Base-by-base conservation (phyloP, 2,113 vertebrate species). In the Rhinichthys klamathensis region DNA sequence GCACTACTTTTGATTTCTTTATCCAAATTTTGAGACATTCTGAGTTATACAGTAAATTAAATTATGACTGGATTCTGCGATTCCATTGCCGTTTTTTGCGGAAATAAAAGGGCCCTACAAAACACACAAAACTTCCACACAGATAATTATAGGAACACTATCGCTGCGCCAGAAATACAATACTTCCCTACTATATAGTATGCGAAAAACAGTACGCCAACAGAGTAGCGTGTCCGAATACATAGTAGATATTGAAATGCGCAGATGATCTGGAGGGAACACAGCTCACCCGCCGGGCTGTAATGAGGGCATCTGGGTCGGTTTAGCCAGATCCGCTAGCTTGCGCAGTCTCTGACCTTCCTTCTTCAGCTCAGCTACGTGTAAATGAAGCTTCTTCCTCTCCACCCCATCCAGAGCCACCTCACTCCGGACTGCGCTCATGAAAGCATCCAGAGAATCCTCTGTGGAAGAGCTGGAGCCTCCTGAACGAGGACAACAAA, bases 381-480 rank as follows among this genome's bases (percentile, higher is more conserved):
- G 96, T 86, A 99, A 83, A 46, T 98, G 97, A 81, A 99, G 96
- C 87, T 98, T 99, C 92, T 96, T 96, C 46, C 98, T 96, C 83
- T 96, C 94, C 87, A 99, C 95, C 0, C 92, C 95, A 87, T 99
- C 98, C 86, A 98, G 92, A 0, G 95, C 78, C 11, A 83, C 92
- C 49, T 96, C 95, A 0, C 94, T 95, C 44, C 94, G 96, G 82
- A 99, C 98, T 16, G 95, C 95, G 0, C 94, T 97, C 98, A 99
- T 99, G 90, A 99, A 99, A 2, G 95, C 97, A 23, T 99, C 98
- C 91, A 99, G 92, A 3, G 98, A 94, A 90, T 99, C 98, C 81
- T 98, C 97, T 35, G 95, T 86, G 3, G 94, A 91, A 0, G 95
- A 90, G 80, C 95, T 92, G 7, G 95, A 93, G 1, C 93, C 89